These are phyloP conservation scores for Ceraclea dissimilis DNA, from an alignment of 2,888 invertebrate genomes.

Conservation along the genomic window DNA sequence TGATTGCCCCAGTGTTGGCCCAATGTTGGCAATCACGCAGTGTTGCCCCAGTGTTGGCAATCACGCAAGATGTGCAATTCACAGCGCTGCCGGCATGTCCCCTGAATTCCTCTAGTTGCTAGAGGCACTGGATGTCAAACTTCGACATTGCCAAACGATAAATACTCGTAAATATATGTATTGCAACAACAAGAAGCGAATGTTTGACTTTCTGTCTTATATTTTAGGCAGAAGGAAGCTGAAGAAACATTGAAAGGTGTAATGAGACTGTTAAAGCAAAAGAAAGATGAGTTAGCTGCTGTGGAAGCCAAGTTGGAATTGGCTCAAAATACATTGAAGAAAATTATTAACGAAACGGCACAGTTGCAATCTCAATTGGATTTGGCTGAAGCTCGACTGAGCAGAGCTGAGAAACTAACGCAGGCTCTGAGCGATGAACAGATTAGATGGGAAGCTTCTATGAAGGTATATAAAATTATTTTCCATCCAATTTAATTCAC, in stretches of 20 bases:
- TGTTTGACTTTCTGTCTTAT: too few relatives aligned
- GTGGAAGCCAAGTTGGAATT: conserved; percentile 73
- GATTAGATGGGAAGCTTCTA: conserved; percentile 72
- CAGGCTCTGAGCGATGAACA: conserved; percentile 83
- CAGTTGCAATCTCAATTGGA: conserved; percentile 72
- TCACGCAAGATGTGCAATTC: too few relatives aligned
- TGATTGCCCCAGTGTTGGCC: too few relatives aligned
- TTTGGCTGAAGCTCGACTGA: conserved; percentile 68
- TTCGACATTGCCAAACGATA: too few relatives aligned
- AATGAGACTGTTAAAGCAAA: conserved; percentile 66
- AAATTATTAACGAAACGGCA: conserved; percentile 63
- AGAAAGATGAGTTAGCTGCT: conserved; percentile 73
- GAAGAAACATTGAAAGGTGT: conserved; percentile 68
- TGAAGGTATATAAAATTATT: conserved; percentile 41
- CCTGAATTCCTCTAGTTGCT: too few relatives aligned
- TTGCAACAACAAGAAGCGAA: too few relatives aligned
- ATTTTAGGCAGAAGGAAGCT: conserved; percentile 64
- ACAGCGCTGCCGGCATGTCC: too few relatives aligned
- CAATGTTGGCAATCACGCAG: too few relatives aligned
- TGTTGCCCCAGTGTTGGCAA: not conserved
- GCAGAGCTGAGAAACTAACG: conserved; percentile 76
- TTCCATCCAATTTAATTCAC: too few relatives aligned
- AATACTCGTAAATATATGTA: too few relatives aligned
- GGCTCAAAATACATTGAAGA: conserved; percentile 64
- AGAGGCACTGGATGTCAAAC: too few relatives aligned